Evolutionary conservation across 2,888 invertebrate genomes (phyloP).

Genomic region (Amphipyra tragopoginis): DNA sequence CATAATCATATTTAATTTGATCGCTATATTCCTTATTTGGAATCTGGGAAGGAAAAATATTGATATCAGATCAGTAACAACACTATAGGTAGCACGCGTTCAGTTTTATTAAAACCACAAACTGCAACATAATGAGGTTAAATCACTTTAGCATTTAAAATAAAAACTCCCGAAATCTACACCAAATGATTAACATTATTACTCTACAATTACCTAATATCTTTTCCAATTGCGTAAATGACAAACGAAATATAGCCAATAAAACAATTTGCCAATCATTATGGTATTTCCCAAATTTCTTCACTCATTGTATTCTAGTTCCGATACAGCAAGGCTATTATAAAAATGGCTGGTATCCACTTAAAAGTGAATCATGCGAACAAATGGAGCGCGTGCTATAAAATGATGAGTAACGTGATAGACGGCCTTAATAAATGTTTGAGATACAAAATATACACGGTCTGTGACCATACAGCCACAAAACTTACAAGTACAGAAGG

Average conservation of each 20-base stretch:
- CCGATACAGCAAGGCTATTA: slow-evolving; percentile 52
- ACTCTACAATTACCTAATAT: background rate
- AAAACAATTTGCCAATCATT: slow-evolving; percentile 25
- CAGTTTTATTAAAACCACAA: slow-evolving; percentile 16
- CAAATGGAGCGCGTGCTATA: slow-evolving; percentile 54
- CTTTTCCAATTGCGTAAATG: background rate
- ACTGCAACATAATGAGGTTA: no score
- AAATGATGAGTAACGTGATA: slow-evolving; percentile 49
- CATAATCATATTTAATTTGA: background rate
- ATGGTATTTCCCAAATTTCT: slow-evolving; percentile 39
- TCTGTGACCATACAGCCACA: background rate
- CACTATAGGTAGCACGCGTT: no score
- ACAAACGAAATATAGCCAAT: background rate
- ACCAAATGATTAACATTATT: no score
- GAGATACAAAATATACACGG: slow-evolving; percentile 18
- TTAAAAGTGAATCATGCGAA: slow-evolving; percentile 71
- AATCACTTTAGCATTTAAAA: slow-evolving; percentile 1
- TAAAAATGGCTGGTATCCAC: slow-evolving; percentile 32
- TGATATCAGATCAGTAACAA: no score
- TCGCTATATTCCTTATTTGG: background rate
- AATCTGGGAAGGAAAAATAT: no score
- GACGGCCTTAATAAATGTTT: slow-evolving; percentile 30
- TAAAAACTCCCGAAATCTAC: slow-evolving; percentile 20
- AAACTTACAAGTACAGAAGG: slow-evolving; percentile 11
- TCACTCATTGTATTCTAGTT: slow-evolving; percentile 36